Evolutionary conservation across 2,797 vertebrate genomes (phyloP), one percentile per base, ranked within the genome.

Genomic region (Melanotaenia pygmaea): DNA sequence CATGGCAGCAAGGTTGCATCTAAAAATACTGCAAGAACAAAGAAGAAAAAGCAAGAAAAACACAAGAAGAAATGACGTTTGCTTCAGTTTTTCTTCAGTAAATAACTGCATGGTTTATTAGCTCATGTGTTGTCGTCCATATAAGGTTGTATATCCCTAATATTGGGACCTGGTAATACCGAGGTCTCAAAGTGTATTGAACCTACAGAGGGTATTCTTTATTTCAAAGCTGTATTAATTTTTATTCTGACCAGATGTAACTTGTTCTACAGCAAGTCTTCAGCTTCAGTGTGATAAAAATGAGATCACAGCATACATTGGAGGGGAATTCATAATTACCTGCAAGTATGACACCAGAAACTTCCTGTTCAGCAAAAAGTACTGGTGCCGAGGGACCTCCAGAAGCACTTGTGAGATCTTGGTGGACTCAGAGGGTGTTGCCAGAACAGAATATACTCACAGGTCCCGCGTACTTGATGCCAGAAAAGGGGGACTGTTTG

Each of bases 331-430:
- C 18, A 57, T 24, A 1, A 64, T 94, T 10, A 10, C 10, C 60
- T 94, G 93, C 74, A 64, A 1, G 1, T 92, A 88, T 47, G 5
- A 83, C 45, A 30, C 50, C 16, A 64, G 0, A 0, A 1, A 0
- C 0, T 92, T 45, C 65, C 4, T 18, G 5, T 90, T 34, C 53
- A 87, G 1, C 68, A 94, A 90, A 56, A 95, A 94, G 75, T 95
- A 94, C 87, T 95, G 92, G 94, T 95, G 94, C 64, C 74, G 28
- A 43, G 94, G 94, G 12, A 28, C 83, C 16, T 86, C 77, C 60
- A 70, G 76, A 18, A 2, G 0, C 2, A 83, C 69, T 9, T 95
- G 94, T 78, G 76, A 85, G 34, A 72, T 94, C 72, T 16, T 94
- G 81, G 75, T 76, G 24, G 80, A 95, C 62, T 91, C 92, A 0